Percentiles rank a stretch among this genome's conserved stretches.
Conservation (phyloP, 2,888 invertebrate species). For the Cantharis nigra region DNA sequence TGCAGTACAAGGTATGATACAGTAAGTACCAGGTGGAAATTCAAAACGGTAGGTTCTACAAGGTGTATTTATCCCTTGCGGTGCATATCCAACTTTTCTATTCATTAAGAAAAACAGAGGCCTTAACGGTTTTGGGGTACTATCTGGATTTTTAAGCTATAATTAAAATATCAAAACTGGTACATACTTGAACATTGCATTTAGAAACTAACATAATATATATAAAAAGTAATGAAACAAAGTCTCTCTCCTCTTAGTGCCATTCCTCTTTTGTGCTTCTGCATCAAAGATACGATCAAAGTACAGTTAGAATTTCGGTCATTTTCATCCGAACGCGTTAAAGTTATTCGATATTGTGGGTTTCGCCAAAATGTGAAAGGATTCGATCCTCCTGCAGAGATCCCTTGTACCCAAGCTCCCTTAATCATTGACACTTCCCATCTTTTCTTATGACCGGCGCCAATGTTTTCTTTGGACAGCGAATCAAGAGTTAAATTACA, state of each 20-base stretch:
- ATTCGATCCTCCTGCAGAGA: conserved; percentile 98
- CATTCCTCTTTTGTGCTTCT: conserved; percentile 81
- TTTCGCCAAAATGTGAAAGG: conserved; percentile 89
- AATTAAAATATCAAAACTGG: conserved; percentile 24
- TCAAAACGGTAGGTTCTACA: conserved; percentile 87
- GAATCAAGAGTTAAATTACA: conserved; percentile 96
- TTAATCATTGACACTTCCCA: conserved; percentile 95
- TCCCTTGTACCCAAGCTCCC: conserved; percentile 90
- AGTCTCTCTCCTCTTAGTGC: conserved; percentile 81
- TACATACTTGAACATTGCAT: background rate
- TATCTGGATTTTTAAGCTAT: conserved; percentile 67
- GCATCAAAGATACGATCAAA: conserved; percentile 92
- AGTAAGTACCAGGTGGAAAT: conserved; percentile 90
- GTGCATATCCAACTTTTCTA: conserved; percentile 87
- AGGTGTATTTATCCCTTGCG: conserved; percentile 96
- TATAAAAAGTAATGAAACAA: conserved; percentile 93
- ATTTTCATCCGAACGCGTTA: conserved; percentile 79
- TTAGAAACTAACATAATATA: conserved; percentile 77
- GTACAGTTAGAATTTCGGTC: conserved; percentile 91
- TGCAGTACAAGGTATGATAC: conserved; percentile 95
- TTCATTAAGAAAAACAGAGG: conserved; percentile 99
- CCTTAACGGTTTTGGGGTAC: conserved; percentile 73
- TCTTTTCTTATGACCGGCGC: conserved; percentile 73
- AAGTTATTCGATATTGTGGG: conserved; percentile 86
- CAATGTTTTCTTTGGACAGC: conserved; percentile 71